A percentile compares a stretch with the other conserved stretches of the same genome.
phyloP scores from a whole-genome alignment of 2,797 vertebrate species.

The Melanotaenia pygmaea region DNA sequence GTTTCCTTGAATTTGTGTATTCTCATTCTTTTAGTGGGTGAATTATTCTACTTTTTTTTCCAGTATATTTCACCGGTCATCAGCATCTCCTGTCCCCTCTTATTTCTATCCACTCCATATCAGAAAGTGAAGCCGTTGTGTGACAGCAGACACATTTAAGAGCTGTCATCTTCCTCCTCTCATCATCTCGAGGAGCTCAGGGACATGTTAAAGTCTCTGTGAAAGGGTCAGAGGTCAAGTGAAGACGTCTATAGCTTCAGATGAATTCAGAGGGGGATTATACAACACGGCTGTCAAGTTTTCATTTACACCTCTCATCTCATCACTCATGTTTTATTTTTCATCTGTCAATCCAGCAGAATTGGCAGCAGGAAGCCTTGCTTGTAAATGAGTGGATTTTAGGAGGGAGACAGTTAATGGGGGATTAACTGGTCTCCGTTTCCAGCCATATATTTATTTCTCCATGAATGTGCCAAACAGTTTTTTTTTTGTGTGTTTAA shows the following conservation, averaged over 20 bases:
- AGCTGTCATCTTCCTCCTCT: conserved; percentile 30
- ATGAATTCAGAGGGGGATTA: conserved; percentile 25
- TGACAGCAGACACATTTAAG: conserved; percentile 29
- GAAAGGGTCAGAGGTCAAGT: conserved; percentile 48
- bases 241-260: conserved; percentile 41
- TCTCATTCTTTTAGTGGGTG: neutral
- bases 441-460: neutral
- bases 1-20: conserved; percentile 24
- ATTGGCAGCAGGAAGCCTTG: neutral
- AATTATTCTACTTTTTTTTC: conserved; percentile 9
- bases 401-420: conserved; percentile 21
- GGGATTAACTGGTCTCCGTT: conserved; percentile 25
- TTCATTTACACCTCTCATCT: conserved; percentile 64
- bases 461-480: conserved; percentile 21
- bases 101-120: conserved; percentile 22
- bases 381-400: conserved; percentile 46
- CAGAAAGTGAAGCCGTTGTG: conserved; percentile 13
- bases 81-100: conserved; percentile 3
- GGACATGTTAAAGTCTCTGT: conserved; percentile 18
- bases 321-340: conserved; percentile 40
- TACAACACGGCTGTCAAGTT: conserved; percentile 40
- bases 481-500: conserved; percentile 38
- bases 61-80: conserved; percentile 1
- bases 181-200: conserved; percentile 28
- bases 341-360: conserved; percentile 37